phyloP scores from a whole-genome alignment of 1,140 invertebrate species.

The Copidosoma floridanum region DNA sequence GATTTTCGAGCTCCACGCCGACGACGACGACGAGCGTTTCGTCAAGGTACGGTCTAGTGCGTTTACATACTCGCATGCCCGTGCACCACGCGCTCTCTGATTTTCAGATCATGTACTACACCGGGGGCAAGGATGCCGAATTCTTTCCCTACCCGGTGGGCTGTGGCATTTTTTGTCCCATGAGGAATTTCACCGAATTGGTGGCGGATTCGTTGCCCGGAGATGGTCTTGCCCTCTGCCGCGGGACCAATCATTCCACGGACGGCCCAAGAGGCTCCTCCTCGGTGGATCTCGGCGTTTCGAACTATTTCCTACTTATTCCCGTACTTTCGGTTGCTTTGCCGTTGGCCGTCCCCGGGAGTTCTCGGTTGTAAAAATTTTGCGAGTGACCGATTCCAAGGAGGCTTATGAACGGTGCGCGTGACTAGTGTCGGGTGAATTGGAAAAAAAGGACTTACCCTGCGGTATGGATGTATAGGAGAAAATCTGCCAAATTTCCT shows the following conservation, averaged over 20 bases:
- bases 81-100: too few relatives aligned
- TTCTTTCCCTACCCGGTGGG: slow-evolving; percentile 25
- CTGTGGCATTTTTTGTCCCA: slow-evolving; percentile 35
- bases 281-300: too few relatives aligned
- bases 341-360: too few relatives aligned
- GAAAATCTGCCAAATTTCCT: too few relatives aligned
- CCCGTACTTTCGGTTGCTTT: too few relatives aligned
- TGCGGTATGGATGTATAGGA: too few relatives aligned
- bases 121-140: slow-evolving; percentile 8
- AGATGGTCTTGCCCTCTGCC: slow-evolving; percentile 29
- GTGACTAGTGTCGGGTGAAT: too few relatives aligned
- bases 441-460: too few relatives aligned
- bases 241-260: not conserved
- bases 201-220: slow-evolving; percentile 23
- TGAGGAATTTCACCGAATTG: slow-evolving; percentile 29
- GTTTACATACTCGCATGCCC: not conserved
- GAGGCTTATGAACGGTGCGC: too few relatives aligned
- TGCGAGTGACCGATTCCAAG: too few relatives aligned
- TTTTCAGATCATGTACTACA: slow-evolving; percentile 40
- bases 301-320: too few relatives aligned
- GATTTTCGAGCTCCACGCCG: slow-evolving; percentile 43
- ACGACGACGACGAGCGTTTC: slow-evolving; percentile 31
- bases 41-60: slow-evolving; percentile 35
- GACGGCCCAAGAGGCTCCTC: not conserved
- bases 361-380: too few relatives aligned